Conservation (phyloP, 2,113 vertebrate genomes). For the Protomyctophum bolini region DNA sequence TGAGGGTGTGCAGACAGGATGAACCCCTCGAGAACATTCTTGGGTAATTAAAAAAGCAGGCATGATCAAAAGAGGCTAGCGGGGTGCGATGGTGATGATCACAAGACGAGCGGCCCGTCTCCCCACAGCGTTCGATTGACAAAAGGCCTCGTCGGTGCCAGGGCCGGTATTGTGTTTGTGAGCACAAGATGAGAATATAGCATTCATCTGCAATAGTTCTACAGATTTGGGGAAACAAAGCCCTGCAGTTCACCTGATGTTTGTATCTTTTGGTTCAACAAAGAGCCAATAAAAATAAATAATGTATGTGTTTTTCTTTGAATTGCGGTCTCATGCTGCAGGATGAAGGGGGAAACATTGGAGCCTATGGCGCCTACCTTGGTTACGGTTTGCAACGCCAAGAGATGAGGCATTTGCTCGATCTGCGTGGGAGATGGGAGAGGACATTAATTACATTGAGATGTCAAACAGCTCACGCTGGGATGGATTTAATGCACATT, state of each 20-base stretch:
- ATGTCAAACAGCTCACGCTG: slow-evolving; percentile 80
- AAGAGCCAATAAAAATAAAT: slow-evolving; percentile 37
- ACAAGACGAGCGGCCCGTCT: slow-evolving; percentile 48
- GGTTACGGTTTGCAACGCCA: slow-evolving; percentile 97
- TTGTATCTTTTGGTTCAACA: slow-evolving; percentile 17
- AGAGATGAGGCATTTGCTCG: slow-evolving; percentile 98
- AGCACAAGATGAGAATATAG: slow-evolving; percentile 39
- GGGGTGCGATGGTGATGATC: slow-evolving; percentile 57
- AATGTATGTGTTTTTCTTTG: slow-evolving; percentile 30
- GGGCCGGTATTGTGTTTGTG: slow-evolving; percentile 39
- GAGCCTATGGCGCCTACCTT: slow-evolving; percentile 88
- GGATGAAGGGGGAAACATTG: slow-evolving; percentile 53
- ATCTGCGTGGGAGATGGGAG: slow-evolving; percentile 88
- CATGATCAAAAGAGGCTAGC: slow-evolving; percentile 56
- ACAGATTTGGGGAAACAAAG: slow-evolving; percentile 27
- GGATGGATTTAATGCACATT: slow-evolving; percentile 68
- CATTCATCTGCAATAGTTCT: slow-evolving; percentile 1
- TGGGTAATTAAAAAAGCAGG: slow-evolving; percentile 69
- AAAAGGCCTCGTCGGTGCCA: slow-evolving; percentile 40
- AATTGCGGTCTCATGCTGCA: slow-evolving; percentile 67
- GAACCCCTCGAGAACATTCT: slow-evolving; percentile 53
- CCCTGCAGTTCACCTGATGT: slow-evolving; percentile 10
- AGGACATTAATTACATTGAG: slow-evolving; percentile 80
- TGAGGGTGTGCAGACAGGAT: slow-evolving; percentile 47
- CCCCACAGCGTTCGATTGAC: slow-evolving; percentile 49